phyloP scores from a whole-genome alignment of 2,113 vertebrate species.

The Rana temporaria region DNA sequence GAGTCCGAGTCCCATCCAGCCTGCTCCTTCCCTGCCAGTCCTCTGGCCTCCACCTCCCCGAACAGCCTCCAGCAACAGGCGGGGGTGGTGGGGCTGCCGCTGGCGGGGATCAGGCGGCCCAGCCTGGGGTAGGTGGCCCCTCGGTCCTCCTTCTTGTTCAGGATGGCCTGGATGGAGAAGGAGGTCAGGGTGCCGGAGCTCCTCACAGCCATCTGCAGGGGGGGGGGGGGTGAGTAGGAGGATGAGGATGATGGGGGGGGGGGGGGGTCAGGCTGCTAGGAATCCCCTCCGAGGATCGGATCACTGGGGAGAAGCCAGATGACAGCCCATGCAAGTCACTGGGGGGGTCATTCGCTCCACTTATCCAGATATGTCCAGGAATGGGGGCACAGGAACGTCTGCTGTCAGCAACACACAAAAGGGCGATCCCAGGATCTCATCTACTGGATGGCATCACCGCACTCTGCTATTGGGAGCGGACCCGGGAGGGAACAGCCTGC shows the following conservation, averaged over 20 bases:
- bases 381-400: not conserved
- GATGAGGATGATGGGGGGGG: not conserved
- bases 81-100: constrained; percentile 64
- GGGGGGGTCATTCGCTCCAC: constrained; percentile 1
- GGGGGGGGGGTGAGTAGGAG: not conserved
- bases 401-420: not conserved
- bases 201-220: constrained; percentile 80
- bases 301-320: constrained; percentile 9
- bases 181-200: constrained; percentile 81
- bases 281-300: constrained; percentile 20
- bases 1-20: constrained; percentile 81
- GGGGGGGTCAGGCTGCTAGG: not conserved
- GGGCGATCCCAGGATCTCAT: constrained; percentile 22
- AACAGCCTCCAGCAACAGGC: constrained; percentile 89
- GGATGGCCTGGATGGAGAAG: constrained; percentile 93
- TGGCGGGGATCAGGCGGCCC: constrained; percentile 57
- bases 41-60: constrained; percentile 72
- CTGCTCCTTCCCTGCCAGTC: constrained; percentile 69
- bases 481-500: not conserved
- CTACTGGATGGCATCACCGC: constrained; percentile 58
- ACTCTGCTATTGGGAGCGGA: not conserved
- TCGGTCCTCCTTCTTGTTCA: constrained; percentile 88
- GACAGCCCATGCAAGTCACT: not conserved
- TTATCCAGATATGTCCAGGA: not conserved
- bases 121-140: constrained; percentile 56